Evolutionary conservation across 2,797 vertebrate species (phyloP), one percentile per base, ranked within the genome.

Genomic region (Centropyge bicolor): DNA sequence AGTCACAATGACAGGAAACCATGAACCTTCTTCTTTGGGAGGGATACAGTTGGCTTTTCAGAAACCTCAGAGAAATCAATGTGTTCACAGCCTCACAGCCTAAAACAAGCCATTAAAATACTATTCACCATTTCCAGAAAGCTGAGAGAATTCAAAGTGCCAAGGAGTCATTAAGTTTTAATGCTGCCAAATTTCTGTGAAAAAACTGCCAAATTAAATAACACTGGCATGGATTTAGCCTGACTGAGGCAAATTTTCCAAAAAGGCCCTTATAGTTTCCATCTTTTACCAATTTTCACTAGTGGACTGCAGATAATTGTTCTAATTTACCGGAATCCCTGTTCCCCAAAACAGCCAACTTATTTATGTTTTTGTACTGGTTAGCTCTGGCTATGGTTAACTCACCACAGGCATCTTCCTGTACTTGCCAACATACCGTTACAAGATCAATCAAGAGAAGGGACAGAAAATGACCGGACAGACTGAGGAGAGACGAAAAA

Each of bases 261-360:
- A 74, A 46, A 74, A 35, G 22, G 22, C 68, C 63, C 52, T 73
- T 69, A 49, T 70, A 72, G 72, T 86, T 88, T 89, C 87, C 91
- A 93, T 88, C 89, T 89, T 92, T 90, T 78, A 92, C 87, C 80
- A 90, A 75, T 91, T 92, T 89, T 88, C 80, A 86, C 70, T 45
- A 78, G 76, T 77, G 67, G 63, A 84, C 81, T 86, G 63, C 51
- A 81, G 66, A 81, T 86, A 83, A 87, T 86, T 65, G 54, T 83
- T 81, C 31, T 56, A 79, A 88, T 86, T 91, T 90, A 85, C 87
- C 65, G 67, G 87, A 85, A 88, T 85, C 51, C 69, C 59, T 12
- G 38, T 69, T 73, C 74, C 80, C 59, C 24, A 51, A 83, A 84
- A 67, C 70, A 76, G 71, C 59, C 70, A 81, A 82, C 85, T 83